phyloP scores from a whole-genome alignment of 2,888 invertebrate genomes.

The Eupithecia abbreviata region DNA sequence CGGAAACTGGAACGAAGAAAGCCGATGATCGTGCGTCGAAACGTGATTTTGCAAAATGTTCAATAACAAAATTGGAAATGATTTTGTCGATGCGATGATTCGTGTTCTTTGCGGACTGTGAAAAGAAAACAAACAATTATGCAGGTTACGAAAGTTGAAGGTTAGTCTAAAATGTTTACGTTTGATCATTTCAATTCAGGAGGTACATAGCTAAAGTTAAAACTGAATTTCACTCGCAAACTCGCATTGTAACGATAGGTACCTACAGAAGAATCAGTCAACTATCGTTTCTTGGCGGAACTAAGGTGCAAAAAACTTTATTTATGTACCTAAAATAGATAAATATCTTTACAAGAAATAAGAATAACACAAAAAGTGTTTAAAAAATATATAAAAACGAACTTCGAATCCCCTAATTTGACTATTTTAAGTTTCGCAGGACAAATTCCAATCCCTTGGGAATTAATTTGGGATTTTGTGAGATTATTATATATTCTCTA shows the following conservation, averaged over 20 bases:
- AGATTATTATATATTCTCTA: too few relatives aligned
- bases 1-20: conserved; percentile 37
- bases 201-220: not conserved
- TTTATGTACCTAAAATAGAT: not conserved
- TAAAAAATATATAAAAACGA: too few relatives aligned
- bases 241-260: not conserved
- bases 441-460: too few relatives aligned
- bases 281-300: not conserved
- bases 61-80: conserved; percentile 29
- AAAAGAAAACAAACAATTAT: conserved; percentile 8
- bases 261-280: not conserved
- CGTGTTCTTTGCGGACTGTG: not conserved
- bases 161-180: not conserved
- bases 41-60: conserved; percentile 38
- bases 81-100: conserved; percentile 11
- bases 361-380: not conserved
- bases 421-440: too few relatives aligned
- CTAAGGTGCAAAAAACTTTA: not conserved
- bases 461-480: too few relatives aligned
- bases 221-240: not conserved
- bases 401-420: too few relatives aligned
- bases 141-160: not conserved
- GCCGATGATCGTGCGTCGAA: conserved; percentile 31
- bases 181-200: not conserved
- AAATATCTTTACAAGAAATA: not conserved